These are phyloP conservation scores for Anoplius nigerrimus DNA, from an alignment of 2,888 invertebrate species.

Conservation along the genomic window DNA sequence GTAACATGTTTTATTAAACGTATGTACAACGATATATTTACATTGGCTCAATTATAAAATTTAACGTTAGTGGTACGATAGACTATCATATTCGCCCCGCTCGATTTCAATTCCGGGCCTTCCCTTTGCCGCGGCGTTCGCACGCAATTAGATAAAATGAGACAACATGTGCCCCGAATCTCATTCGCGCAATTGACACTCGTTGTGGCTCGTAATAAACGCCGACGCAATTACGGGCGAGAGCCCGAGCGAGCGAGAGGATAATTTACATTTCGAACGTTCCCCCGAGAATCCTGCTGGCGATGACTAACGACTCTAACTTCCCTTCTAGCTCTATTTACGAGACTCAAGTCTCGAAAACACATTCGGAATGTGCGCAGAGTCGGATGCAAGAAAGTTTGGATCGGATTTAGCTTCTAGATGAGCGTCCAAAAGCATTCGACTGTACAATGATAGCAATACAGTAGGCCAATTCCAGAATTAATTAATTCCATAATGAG, in stretches of 20 bases:
- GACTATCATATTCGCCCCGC: conserved; percentile 48
- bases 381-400: too few species aligned
- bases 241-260: conserved; percentile 20
- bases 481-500: too few species aligned
- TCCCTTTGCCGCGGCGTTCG: conserved; percentile 37
- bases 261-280: conserved; percentile 39
- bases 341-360: too few species aligned
- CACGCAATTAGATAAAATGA: conserved; percentile 33
- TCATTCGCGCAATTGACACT: conserved; percentile 35
- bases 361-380: too few species aligned
- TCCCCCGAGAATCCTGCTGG: neutral
- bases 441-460: too few species aligned
- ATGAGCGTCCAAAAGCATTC: too few species aligned
- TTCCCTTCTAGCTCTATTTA: neutral
- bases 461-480: too few species aligned
- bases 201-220: conserved; percentile 17
- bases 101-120: conserved; percentile 23
- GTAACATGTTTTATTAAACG: conserved; percentile 53
- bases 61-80: conserved; percentile 44
- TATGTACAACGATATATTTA: conserved; percentile 66
- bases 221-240: neutral
- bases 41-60: conserved; percentile 58
- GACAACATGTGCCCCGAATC: conserved; percentile 25
- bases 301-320: neutral
- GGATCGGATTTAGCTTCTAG: too few species aligned